These are phyloP conservation scores for Triplophysa rosa DNA, from an alignment of 2,113 vertebrate genomes.

Conservation along the genomic window DNA sequence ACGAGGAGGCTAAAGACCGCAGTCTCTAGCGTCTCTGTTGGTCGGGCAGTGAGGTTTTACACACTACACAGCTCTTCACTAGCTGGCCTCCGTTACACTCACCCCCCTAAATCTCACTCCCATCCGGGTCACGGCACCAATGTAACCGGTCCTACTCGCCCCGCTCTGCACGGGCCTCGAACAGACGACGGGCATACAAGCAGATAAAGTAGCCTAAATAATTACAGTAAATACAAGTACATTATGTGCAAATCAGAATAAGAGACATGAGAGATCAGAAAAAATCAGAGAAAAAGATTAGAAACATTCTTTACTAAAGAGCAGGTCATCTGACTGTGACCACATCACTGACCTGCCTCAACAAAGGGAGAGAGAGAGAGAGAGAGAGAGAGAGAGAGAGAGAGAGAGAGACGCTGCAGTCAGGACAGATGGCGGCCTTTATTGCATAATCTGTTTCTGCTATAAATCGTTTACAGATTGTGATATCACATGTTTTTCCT, in stretches of 20 bases:
- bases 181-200: too few relatives aligned
- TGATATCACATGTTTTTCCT: constrained; percentile 22
- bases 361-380: neutral
- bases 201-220: too few relatives aligned
- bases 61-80: too few relatives aligned
- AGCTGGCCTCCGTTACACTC: too few relatives aligned
- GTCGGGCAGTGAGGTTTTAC: too few relatives aligned
- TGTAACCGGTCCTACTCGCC: too few relatives aligned
- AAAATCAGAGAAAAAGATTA: neutral
- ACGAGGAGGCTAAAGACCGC: too few relatives aligned
- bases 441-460: constrained; percentile 38
- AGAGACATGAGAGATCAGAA: neutral
- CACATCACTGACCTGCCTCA: neutral
- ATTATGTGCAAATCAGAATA: neutral
- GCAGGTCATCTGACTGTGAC: constrained; percentile 11
- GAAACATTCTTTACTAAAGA: neutral
- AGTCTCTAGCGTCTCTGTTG: too few relatives aligned
- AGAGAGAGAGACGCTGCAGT: neutral
- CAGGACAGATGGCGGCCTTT: constrained; percentile 34
- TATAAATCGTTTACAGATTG: constrained; percentile 35
- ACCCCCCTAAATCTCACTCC: too few relatives aligned
- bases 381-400: neutral
- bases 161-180: too few relatives aligned
- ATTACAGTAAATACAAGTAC: neutral
- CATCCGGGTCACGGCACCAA: too few relatives aligned